These are phyloP conservation scores for Danio albolineatus DNA, from an alignment of 2,797 vertebrate species.

Conservation along the genomic window DNA sequence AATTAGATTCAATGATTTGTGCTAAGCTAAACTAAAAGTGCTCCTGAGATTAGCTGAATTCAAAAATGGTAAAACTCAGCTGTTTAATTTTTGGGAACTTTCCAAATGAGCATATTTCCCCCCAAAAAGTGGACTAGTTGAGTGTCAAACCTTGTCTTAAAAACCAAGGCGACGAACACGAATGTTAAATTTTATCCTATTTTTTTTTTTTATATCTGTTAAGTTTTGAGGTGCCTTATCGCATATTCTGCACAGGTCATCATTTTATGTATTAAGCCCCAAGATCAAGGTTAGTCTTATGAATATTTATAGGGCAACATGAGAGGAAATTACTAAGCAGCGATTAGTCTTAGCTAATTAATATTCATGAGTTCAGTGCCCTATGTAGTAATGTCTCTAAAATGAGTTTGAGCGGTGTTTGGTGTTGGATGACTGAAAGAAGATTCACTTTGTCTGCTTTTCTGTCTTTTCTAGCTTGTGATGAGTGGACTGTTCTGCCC, in stretches of 20 bases:
- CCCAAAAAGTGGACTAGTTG: too few species aligned
- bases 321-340: background rate
- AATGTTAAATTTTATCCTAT: background rate
- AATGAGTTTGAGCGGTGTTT: background rate
- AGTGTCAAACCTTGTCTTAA: background rate
- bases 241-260: background rate
- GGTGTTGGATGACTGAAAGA: background rate
- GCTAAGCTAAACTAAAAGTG: too few species aligned
- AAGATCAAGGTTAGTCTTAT: background rate
- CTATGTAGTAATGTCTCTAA: background rate
- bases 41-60: too few species aligned
- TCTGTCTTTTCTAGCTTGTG: conserved; percentile 81
- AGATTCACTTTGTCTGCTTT: background rate
- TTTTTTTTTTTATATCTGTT: background rate
- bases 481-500: conserved; percentile 90
- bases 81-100: too few species aligned
- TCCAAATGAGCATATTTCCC: too few species aligned
- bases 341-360: background rate
- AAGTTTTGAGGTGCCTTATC: background rate
- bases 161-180: background rate
- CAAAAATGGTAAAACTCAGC: too few species aligned
- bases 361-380: conserved; percentile 29
- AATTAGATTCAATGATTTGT: too few species aligned
- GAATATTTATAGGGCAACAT: conserved; percentile 1
- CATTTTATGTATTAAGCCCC: background rate